Percentiles rank a stretch among this genome's conserved stretches.
These are phyloP conservation scores for Leucophenga montana DNA, from an alignment of 2,888 invertebrate species.

Conservation along the genomic window DNA sequence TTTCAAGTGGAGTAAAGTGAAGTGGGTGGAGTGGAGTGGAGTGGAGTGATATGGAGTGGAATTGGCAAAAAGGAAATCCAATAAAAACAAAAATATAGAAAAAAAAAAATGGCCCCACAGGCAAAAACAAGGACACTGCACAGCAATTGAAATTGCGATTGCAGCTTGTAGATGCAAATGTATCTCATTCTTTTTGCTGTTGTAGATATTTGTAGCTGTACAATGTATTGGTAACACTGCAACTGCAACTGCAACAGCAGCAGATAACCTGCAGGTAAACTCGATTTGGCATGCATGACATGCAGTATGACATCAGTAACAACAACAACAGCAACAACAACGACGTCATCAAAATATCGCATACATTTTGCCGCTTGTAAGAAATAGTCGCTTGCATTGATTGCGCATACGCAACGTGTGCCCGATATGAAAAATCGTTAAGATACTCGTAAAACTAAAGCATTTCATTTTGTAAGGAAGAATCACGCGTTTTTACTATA, in stretches of 20 bases:
- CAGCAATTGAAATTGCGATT: not conserved
- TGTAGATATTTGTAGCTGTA: not conserved
- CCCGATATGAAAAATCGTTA: not conserved
- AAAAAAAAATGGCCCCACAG: not conserved
- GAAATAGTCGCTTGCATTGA: not conserved
- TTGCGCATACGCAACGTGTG: conserved; percentile 2
- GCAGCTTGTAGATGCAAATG: conserved; percentile 1
- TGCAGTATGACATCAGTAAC: not conserved
- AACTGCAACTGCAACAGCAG: not conserved
- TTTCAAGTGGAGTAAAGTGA: not conserved
- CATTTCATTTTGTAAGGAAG: no score
- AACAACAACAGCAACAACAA: conserved; percentile 13
- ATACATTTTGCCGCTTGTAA: conserved; percentile 10
- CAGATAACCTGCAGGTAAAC: not conserved
- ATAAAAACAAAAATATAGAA: not conserved
- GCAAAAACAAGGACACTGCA: not conserved
- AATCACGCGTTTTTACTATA: no score
- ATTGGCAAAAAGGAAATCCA: not conserved
- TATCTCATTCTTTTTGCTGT: not conserved
- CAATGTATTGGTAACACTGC: no score
- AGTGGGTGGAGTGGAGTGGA: not conserved
- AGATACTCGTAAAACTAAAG: not conserved
- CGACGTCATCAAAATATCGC: conserved; percentile 28
- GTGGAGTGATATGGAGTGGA: not conserved
- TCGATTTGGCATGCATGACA: conserved; percentile 21